Evolutionary conservation across 2,888 invertebrate genomes (phyloP), one percentile per base, ranked within the genome.

Genomic region (Aphidius colemani): DNA sequence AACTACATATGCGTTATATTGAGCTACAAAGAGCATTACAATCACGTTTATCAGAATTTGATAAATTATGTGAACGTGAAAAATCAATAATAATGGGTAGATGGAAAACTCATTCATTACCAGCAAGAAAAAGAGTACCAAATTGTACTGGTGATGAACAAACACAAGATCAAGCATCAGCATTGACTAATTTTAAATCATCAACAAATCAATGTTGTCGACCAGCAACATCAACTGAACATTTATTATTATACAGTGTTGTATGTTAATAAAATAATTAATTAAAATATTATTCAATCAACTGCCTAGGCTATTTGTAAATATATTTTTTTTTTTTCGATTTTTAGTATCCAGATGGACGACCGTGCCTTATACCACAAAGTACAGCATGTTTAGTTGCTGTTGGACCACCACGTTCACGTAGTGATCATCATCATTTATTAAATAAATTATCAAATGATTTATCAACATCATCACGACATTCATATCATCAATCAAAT

Each of bases 1-100:
- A 96, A 76, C 86, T 98, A 0, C 95, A 97, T 80, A 93, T 96
- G 87, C 89, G 96, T 66, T 95, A 94, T 78, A 93, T 97, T 70
- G 94, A 94, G 76, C 85, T 97, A 43, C 95, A 95, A 83, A 87
- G 93, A 72, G 86, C 91, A 45, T 84, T 96, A 39, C 94, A 95
- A 81, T 88, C 88, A 53, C 94, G 95, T 82, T 89, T 94, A 87
- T 88, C 89, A 53, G 95, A 95, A 80, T 82, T 95, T 60, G 95
- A 95, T 78, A 88, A 92, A 61, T 85, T 95, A 7, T 91, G 91
- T 72, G 84, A 93, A 61, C 86, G 91, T 5, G 95, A 95, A 80
- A 87, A 92, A 61, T 93, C 95, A 76, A 86, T 95, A 9, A 84
- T 93, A 53, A 91, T 93, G 83, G 89, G 92, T 30, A 92, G 93